Evolutionary conservation across 1,140 invertebrate species (phyloP).

Genomic region (Copidosoma floridanum): DNA sequence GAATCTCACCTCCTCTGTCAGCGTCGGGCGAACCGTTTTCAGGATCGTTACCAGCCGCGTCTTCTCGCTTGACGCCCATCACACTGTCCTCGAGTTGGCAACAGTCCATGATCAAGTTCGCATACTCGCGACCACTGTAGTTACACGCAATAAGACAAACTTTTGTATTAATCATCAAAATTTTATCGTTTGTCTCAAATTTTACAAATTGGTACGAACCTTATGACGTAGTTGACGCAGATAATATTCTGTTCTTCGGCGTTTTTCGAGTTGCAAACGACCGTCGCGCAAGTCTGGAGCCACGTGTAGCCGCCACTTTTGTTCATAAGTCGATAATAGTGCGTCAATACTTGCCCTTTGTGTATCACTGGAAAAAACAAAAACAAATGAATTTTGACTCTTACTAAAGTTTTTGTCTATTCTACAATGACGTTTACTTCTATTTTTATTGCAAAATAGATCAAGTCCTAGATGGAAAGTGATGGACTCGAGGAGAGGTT

Average conservation of each 20-base stretch:
- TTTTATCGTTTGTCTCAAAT: constrained; percentile 1
- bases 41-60: constrained; percentile 74
- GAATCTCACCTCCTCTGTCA: constrained; percentile 68
- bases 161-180: not conserved
- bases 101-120: constrained; percentile 87
- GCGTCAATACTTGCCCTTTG: constrained; percentile 94
- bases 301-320: constrained; percentile 93
- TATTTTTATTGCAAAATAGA: no score
- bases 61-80: constrained; percentile 75
- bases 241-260: constrained; percentile 95
- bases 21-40: constrained; percentile 83
- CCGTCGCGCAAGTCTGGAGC: constrained; percentile 94
- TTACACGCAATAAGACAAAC: not conserved
- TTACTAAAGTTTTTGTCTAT: no score
- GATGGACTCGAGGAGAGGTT: no score
- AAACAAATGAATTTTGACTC: not conserved
- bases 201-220: constrained; percentile 55
- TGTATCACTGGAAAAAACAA: constrained; percentile 71
- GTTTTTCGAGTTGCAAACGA: constrained; percentile 93
- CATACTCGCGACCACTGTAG: constrained; percentile 86
- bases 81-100: constrained; percentile 84
- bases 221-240: constrained; percentile 93
- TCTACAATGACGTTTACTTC: no score
- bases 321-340: constrained; percentile 94
- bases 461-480: no score